Evolutionary conservation across 2,113 vertebrate species (phyloP), one percentile per base, ranked within the genome.

Genomic region (Anoplopoma fimbria): DNA sequence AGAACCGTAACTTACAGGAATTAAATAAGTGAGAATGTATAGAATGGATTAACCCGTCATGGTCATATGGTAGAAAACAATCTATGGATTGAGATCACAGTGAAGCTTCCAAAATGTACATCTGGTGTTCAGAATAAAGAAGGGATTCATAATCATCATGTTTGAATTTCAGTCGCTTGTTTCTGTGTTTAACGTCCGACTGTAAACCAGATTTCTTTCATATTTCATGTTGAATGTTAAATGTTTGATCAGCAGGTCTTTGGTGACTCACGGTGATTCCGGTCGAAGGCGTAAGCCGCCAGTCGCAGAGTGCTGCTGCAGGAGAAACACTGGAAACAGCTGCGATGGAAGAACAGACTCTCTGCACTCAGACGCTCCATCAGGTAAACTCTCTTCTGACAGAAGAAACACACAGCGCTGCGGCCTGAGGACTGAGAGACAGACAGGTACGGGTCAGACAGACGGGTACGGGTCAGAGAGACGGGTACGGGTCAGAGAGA

Each of bases 311-410:
- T 94, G 25, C 92, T 91, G 27, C 93, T 88, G 0, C 98, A 99
- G 90, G 13, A 21, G 96, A 88, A 84, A 27, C 98, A 99, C 79
- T 94, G 96, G 94, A 99, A 99, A 90, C 98, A 99, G 85, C 97
- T 97, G 42, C 98, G 96, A 84, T 99, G 98, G 94, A 99, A 99
- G 94, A 99, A 99, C 73, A 97, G 95, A 34, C 97, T 97, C 83
- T 99, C 98, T 0, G 97, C 97, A 0, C 97, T 99, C 42, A 98
- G 93, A 62, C 97, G 89, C 93, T 99, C 98, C 98, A 99, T 98
- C 91, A 99, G 96, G 0, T 99, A 99, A 6, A 99, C 97, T 0
- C 96, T 95, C 86, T 95, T 94, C 75, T 82, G 86, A 90, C 98
- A 99, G 94, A 99, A 98, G 86, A 96, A 96, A 42, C 98, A 99